Conservation (phyloP, 2,113 vertebrate species). For the Phainopepla nitens region DNA sequence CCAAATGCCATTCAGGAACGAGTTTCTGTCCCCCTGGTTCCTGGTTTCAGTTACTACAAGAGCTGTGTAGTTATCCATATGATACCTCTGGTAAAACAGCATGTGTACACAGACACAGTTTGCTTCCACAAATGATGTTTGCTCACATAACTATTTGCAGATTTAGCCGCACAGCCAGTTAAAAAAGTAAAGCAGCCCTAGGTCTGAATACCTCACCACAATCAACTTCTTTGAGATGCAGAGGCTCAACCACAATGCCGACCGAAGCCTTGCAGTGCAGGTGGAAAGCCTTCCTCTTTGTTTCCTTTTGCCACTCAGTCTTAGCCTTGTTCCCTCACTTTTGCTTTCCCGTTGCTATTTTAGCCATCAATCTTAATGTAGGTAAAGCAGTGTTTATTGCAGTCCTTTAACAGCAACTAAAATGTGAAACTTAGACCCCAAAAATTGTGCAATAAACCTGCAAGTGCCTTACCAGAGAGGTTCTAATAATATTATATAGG, state of each 20-base stretch:
- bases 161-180: not conserved
- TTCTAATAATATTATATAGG: not conserved
- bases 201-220: not conserved
- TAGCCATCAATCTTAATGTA: not conserved
- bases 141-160: not conserved
- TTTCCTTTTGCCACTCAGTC: not conserved
- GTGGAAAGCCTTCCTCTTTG: not conserved
- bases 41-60: not conserved
- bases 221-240: not conserved
- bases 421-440: not conserved
- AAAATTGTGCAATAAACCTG: not conserved
- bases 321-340: not conserved
- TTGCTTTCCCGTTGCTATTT: not conserved
- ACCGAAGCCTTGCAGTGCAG: not conserved
- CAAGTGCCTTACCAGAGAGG: not conserved
- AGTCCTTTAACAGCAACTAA: not conserved
- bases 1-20: not conserved
- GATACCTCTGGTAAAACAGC: not conserved
- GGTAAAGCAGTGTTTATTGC: not conserved
- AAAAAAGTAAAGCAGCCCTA: not conserved
- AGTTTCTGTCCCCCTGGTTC: not conserved
- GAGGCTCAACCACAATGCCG: not conserved
- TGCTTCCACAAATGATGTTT: not conserved
- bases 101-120: not conserved
- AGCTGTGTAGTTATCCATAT: not conserved